Base-by-base conservation (phyloP, 2,888 invertebrate species). In the Acheta domesticus region DNA sequence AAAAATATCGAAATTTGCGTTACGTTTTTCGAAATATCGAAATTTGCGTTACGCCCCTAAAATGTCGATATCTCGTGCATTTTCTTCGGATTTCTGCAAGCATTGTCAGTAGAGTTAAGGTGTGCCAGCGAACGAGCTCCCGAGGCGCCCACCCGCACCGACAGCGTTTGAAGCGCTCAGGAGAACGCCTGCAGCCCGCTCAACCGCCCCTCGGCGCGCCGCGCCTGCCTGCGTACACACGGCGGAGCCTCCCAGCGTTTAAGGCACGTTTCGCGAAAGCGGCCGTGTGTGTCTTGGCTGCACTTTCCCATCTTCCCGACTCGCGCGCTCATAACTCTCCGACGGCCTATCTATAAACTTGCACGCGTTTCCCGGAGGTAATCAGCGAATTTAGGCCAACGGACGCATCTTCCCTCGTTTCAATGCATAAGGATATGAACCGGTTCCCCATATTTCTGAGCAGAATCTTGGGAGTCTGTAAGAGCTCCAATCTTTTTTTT, bases 361-460 rank as follows among this genome's bases (percentile, higher is more conserved):
- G 16, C 62, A 62, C n/a, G 14, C 62, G 62, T 62, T 62, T 62
- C 62, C 62, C 62, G 16, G 62, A 62, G 62, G 62, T 62, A 62
- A 62, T 62, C 62, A 62, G 62, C 62, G 8, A 62, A 62, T 62
- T 62, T n/a, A 14, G 62, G 16, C 62, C n/a, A 19, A 62, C 12
- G 16, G 62, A 19, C n/a, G n/a, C n/a, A 62, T n/a, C 62, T 12
- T n/a, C 62, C n/a, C 62, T 62, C n/a, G 62, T 62, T 62, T n/a
- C 62, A 62, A 62, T 62, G 62, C 62, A 62, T 62, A n/a, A 62
- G n/a, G 14, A 62, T 62, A 62, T 62, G 62, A 62, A n/a, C 62
- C 14, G 16, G 62, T 62, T 62, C 62, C 14, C 62, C n/a, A 62
- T 62, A 62, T 62, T 62, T n/a, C 62, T 62, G 14, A 3, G n/a